A percentile compares a stretch with the other conserved stretches of the same genome.
Evolutionary conservation across 2,113 vertebrate species (phyloP).

Genomic region (Cebus imitator): DNA sequence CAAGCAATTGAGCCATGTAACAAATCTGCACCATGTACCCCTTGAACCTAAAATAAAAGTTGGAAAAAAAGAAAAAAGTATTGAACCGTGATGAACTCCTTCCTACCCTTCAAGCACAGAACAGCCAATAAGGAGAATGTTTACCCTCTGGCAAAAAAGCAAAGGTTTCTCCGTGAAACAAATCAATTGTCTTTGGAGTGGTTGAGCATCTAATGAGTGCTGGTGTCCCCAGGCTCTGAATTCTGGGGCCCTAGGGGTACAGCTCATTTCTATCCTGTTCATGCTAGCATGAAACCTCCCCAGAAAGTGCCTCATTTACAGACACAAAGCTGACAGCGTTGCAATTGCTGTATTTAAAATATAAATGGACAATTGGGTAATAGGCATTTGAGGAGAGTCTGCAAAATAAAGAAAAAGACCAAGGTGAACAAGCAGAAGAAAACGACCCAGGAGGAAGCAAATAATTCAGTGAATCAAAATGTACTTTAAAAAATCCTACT

Average conservation of each 20-base stretch:
- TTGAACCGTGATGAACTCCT: background rate
- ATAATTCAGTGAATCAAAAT: background rate
- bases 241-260: fast-evolving
- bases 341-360: background rate
- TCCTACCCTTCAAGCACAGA: background rate
- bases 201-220: background rate
- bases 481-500: background rate
- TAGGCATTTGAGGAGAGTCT: background rate
- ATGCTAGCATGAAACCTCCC: too few species aligned
- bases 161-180: background rate
- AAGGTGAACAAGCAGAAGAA: background rate
- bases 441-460: background rate
- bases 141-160: constrained; percentile 7
- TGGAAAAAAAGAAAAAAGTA: too few species aligned
- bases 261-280: background rate
- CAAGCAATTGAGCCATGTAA: too few species aligned
- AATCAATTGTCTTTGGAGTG: background rate
- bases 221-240: background rate
- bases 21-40: too few species aligned
- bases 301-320: fast-evolving
- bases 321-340: background rate
- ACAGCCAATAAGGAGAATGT: background rate
- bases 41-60: too few species aligned
- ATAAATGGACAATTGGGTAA: background rate
- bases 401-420: background rate